Conservation (phyloP, 1,140 invertebrate species). For the Musca domestica region DNA sequence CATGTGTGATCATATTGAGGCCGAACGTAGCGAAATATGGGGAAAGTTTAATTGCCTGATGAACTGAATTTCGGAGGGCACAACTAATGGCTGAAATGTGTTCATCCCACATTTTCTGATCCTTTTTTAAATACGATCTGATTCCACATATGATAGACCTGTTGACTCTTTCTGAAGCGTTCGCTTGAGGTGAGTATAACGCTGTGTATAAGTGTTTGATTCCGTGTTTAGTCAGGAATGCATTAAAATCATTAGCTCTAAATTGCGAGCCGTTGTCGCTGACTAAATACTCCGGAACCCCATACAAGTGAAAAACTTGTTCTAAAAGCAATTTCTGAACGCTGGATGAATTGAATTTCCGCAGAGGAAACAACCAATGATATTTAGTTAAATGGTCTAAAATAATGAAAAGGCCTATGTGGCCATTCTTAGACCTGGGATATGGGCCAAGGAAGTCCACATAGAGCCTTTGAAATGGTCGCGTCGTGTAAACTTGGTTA, state of each 20-base stretch:
- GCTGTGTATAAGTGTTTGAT: neutral
- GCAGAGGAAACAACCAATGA: neutral
- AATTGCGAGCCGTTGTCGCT: conserved; percentile 5
- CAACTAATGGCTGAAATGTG: conserved; percentile 10
- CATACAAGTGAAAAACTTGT: neutral
- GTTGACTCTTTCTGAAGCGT: neutral
- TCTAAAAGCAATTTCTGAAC: neutral
- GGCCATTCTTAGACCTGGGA: neutral
- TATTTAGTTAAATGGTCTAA: neutral
- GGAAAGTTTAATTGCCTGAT: neutral
- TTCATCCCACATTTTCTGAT: conserved; percentile 16
- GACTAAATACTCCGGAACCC: neutral
- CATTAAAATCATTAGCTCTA: too few species aligned
- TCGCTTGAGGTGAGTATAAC: conserved; percentile 4
- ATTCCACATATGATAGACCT: conserved; percentile 13
- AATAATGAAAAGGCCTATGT: too few species aligned
- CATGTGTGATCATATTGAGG: too few species aligned
- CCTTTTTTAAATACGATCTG: conserved; percentile 4
- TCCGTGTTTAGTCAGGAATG: too few species aligned
- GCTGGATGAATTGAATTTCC: neutral
- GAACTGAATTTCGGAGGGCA: conserved; percentile 12
- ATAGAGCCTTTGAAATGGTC: neutral
- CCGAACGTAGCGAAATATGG: neutral
- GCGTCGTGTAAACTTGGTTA: neutral
- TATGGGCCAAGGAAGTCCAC: neutral